Percentiles rank a stretch among this genome's conserved stretches.
Evolutionary conservation across 2,888 invertebrate genomes (phyloP).

Genomic region (Hesperia comma): DNA sequence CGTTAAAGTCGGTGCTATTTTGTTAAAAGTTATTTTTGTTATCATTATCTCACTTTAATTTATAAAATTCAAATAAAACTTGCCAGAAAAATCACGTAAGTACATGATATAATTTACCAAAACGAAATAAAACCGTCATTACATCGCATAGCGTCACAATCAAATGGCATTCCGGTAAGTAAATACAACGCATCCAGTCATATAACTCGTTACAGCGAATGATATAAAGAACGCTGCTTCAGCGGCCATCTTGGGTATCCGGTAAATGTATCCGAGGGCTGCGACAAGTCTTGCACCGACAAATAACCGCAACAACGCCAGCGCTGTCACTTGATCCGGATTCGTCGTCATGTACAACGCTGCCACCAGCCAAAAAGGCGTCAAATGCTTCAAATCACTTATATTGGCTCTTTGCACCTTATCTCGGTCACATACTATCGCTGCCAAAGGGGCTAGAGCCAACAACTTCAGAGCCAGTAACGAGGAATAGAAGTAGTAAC

Average conservation of each 20-base stretch:
- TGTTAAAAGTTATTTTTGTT: too few relatives aligned
- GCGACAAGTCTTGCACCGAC: slow-evolving; percentile 52
- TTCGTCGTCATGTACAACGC: slow-evolving; percentile 59
- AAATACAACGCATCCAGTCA: slow-evolving; percentile 56
- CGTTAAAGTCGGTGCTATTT: too few relatives aligned
- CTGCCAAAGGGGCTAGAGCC: slow-evolving; percentile 51
- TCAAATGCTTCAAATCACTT: slow-evolving; percentile 61
- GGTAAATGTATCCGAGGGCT: slow-evolving; percentile 51
- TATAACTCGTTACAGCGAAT: slow-evolving; percentile 55
- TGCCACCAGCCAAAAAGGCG: slow-evolving; percentile 65
- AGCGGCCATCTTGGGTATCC: slow-evolving; percentile 46
- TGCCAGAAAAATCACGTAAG: too few relatives aligned
- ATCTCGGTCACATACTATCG: slow-evolving; percentile 50
- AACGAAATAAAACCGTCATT: too few relatives aligned
- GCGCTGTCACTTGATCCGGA: slow-evolving; percentile 50
- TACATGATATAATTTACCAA: too few relatives aligned
- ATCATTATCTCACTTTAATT: too few relatives aligned
- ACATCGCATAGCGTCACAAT: neutral
- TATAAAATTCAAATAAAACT: too few relatives aligned
- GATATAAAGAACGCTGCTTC: slow-evolving; percentile 57
- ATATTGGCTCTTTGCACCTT: slow-evolving; percentile 57
- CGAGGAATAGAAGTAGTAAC: slow-evolving; percentile 30
- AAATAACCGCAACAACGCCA: slow-evolving; percentile 51
- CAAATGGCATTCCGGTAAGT: slow-evolving; percentile 50
- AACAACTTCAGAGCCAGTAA: slow-evolving; percentile 50